Conservation (phyloP, 92 coral and sea anemone genomes). For the Phenganax subtilis region DNA sequence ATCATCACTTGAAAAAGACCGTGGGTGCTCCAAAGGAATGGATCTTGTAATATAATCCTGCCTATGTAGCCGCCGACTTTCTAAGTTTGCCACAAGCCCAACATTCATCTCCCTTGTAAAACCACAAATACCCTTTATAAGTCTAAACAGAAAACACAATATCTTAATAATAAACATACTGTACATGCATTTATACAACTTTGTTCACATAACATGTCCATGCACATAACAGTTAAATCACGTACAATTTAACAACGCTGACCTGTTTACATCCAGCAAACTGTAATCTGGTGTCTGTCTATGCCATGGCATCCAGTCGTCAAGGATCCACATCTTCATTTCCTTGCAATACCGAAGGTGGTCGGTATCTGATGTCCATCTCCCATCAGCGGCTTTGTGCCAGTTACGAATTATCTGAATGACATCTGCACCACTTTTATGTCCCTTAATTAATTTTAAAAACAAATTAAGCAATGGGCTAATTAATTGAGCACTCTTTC, state of each 20-base stretch:
- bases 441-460: neutral
- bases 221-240: no score
- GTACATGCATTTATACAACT: no score
- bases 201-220: no score
- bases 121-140: slow-evolving; percentile 61
- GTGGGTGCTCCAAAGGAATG: slow-evolving; percentile 58
- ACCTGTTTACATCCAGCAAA: slow-evolving; percentile 58
- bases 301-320: slow-evolving; percentile 66
- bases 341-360: neutral
- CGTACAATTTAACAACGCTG: neutral
- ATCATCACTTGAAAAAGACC: slow-evolving; percentile 65
- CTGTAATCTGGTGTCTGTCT: slow-evolving; percentile 6
- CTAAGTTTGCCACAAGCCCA: slow-evolving; percentile 56
- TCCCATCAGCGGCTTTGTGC: slow-evolving; percentile 31
- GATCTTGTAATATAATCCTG: slow-evolving; percentile 43
- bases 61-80: slow-evolving; percentile 51
- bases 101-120: slow-evolving; percentile 55
- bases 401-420: neutral
- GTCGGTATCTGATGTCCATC: no score
- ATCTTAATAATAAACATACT: neutral
- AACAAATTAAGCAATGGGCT: no score
- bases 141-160: slow-evolving; percentile 41
- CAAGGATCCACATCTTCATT: slow-evolving; percentile 52
- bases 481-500: no score
- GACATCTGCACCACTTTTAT: neutral